Evolutionary conservation across 2,797 vertebrate genomes (phyloP), one percentile per base, ranked within the genome.

Genomic region (Lacerta bilineata): DNA sequence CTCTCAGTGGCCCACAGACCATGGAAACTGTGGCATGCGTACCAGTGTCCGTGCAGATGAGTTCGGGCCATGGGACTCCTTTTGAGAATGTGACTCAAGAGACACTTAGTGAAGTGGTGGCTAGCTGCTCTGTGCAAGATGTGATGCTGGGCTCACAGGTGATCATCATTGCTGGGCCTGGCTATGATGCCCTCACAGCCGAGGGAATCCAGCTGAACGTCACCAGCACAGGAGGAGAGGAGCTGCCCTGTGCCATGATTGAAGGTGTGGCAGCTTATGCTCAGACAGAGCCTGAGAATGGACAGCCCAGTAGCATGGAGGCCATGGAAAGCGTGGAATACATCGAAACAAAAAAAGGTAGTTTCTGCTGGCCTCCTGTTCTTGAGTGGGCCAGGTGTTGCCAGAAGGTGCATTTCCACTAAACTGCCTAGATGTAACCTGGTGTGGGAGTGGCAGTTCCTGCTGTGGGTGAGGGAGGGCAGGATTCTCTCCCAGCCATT

Each of bases 81-180:
- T 98, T 97, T 85, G 97, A 98, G 82, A 96, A 94, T 0, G 36
- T 96, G 41, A 90, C 94, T 59, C 95, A 97, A n/a, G 98, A 97
- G 91, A 91, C 96, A 0, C 95, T 98, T 89, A 94, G 95, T 0
- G 98, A 98, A 1, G 96, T 97, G 82, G 97, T 98, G 83, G 94
- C 96, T 59, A 94, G 96, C 95, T 97, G 98, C 92, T 97, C 98
- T 39, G 95, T 98, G 80, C 97, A 97, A 68, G 96, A 95, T 2
- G 85, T 97, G 82, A 91, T 98, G 77, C 97, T 98, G 2, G 97
- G 97, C 79, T 98, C 98, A 0, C 98, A 98, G 97, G 95, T 99
- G 82, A 98, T 99, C 68, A 98, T 99, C 96, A 98, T 99, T 80
- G 98, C 98, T 0, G 98, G 98, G 6, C 97, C 98, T 2, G 97